Percentiles rank a stretch among this genome's conserved stretches.
phyloP scores from a whole-genome alignment of 2,797 vertebrate species.

The Betta splendens region DNA sequence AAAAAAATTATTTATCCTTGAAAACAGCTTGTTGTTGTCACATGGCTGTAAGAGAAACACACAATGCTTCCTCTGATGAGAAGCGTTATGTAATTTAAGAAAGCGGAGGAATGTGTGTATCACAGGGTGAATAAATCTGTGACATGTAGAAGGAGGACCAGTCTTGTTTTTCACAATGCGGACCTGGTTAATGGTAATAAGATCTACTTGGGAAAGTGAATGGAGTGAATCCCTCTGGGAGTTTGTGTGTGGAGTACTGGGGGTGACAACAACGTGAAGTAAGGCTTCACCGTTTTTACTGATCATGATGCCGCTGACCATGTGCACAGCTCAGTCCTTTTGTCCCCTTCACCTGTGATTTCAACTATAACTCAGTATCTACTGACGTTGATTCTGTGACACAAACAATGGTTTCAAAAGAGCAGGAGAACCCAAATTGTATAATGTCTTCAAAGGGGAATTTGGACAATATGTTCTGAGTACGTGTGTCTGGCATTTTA shows the following conservation, averaged over 20 bases:
- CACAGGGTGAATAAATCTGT: conserved; percentile 24
- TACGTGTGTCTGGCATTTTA: not conserved
- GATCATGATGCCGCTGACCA: conserved; percentile 21
- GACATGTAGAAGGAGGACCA: conserved; percentile 24
- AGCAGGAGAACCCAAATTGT: not conserved
- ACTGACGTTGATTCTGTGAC: conserved; percentile 1
- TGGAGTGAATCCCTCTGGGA: conserved; percentile 46
- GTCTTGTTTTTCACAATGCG: conserved; percentile 69
- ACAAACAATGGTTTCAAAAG: conserved; percentile 22
- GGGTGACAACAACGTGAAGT: conserved; percentile 29
- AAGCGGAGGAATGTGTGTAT: conserved; percentile 40
- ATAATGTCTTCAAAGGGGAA: not conserved
- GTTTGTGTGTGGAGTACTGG: conserved; percentile 7
- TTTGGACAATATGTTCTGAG: not conserved
- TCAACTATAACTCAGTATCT: too few species aligned
- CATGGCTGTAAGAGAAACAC: not conserved
- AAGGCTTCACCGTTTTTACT: conserved; percentile 8
- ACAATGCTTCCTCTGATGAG: not conserved
- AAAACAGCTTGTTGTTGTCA: not conserved
- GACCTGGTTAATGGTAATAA: conserved; percentile 65
- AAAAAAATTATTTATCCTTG: too few species aligned
- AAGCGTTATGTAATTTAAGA: conserved; percentile 27
- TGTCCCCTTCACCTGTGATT: conserved; percentile 10
- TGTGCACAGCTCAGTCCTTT: conserved; percentile 3
- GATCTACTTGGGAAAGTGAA: conserved; percentile 81